These are phyloP conservation scores for Gadus macrocephalus DNA, from an alignment of 2,113 vertebrate species.

Conservation along the genomic window DNA sequence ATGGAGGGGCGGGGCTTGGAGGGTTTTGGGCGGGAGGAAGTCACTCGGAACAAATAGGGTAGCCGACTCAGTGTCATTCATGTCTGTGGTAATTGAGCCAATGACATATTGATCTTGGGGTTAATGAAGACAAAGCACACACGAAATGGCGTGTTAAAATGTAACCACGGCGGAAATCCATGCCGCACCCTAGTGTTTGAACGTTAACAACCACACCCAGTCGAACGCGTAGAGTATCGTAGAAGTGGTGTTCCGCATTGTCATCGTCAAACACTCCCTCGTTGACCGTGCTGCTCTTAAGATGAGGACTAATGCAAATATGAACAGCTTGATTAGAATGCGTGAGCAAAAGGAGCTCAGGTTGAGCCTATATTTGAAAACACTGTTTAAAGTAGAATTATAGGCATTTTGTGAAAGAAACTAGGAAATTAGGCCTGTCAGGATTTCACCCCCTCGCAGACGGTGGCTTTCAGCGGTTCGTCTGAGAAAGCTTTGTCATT, in stretches of 20 bases:
- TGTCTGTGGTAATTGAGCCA: slow-evolving; percentile 59
- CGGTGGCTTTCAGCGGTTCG: slow-evolving; percentile 36
- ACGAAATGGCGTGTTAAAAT: slow-evolving; percentile 44
- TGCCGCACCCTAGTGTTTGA: slow-evolving; percentile 30
- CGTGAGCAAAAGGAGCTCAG: slow-evolving; percentile 1
- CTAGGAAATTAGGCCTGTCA: neutral
- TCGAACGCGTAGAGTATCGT: slow-evolving; percentile 10
- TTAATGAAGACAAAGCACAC: slow-evolving; percentile 69
- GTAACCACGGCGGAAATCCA: slow-evolving; percentile 38
- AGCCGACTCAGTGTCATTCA: slow-evolving; percentile 56
- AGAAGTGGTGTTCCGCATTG: slow-evolving; percentile 6
- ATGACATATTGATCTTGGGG: slow-evolving; percentile 66
- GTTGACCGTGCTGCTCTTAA: neutral
- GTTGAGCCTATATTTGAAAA: slow-evolving; percentile 9
- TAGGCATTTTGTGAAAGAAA: neutral
- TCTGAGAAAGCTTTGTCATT: slow-evolving; percentile 43
- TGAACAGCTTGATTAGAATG: neutral
- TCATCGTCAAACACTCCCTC: slow-evolving; percentile 24
- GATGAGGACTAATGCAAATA: neutral
- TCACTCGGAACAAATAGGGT: slow-evolving; percentile 61
- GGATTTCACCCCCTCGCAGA: neutral
- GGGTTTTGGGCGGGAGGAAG: slow-evolving; percentile 48
- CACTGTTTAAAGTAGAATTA: slow-evolving; percentile 11
- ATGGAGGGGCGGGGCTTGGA: slow-evolving; percentile 10
- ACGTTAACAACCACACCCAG: slow-evolving; percentile 31